phyloP scores from a whole-genome alignment of 2,888 invertebrate genomes.

The Drosophila borborema region DNA sequence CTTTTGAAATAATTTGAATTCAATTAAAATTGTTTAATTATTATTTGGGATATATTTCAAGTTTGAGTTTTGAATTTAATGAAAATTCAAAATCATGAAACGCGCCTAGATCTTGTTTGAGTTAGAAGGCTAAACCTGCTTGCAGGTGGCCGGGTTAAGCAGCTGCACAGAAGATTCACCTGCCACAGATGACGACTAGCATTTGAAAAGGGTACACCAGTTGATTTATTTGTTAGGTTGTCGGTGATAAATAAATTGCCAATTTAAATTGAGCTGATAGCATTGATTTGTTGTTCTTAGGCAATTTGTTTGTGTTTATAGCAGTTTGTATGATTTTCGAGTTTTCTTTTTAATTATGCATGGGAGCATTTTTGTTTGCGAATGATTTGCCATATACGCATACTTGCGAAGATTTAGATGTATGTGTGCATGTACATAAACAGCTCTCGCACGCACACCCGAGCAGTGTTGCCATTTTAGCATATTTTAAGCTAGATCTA shows the following conservation, averaged over 20 bases:
- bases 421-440: slow-evolving; percentile 37
- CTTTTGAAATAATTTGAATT: slow-evolving; percentile 19
- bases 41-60: background rate
- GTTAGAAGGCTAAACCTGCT: background rate
- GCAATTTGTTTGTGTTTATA: slow-evolving; percentile 19
- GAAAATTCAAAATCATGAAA: background rate
- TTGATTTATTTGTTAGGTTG: slow-evolving; percentile 6
- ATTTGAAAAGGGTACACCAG: slow-evolving; percentile 12
- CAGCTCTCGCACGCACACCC: slow-evolving; percentile 44
- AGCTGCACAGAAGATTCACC: slow-evolving; percentile 34
- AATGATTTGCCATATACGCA: slow-evolving; percentile 54
- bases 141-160: slow-evolving; percentile 34
- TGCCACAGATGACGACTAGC: slow-evolving; percentile 29
- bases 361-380: slow-evolving; percentile 61
- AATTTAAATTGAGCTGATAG: background rate
- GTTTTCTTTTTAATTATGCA: slow-evolving; percentile 55
- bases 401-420: slow-evolving; percentile 38
- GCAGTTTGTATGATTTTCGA: slow-evolving; percentile 20
- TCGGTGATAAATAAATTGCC: slow-evolving; percentile 4
- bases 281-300: slow-evolving; percentile 8
- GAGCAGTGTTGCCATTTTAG: too few relatives aligned
- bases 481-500: too few relatives aligned
- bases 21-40: background rate
- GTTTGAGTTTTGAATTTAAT: background rate
- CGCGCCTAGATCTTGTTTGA: slow-evolving; percentile 2